phyloP scores from a whole-genome alignment of 2,113 vertebrate genomes.

The Apaloderma vittatum region DNA sequence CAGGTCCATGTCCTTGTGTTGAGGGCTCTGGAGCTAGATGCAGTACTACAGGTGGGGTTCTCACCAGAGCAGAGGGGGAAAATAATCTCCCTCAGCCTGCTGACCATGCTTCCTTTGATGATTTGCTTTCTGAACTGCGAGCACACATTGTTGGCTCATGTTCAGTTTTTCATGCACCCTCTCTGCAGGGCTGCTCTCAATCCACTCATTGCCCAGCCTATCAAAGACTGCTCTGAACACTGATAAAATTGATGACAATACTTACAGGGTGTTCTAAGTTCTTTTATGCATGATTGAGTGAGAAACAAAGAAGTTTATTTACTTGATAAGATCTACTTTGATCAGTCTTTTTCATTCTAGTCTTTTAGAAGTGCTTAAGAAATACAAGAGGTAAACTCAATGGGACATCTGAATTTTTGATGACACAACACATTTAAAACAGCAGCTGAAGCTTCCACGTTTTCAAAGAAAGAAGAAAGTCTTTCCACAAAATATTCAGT shows the following conservation, averaged over 20 bases:
- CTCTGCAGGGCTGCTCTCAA: no score
- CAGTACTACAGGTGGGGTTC: no score
- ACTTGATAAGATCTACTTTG: background rate
- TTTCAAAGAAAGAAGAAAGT: background rate
- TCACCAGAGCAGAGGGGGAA: no score
- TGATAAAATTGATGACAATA: accelerated
- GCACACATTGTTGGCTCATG: no score
- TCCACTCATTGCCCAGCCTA: background rate
- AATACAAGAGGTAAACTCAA: background rate
- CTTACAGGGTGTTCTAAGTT: background rate
- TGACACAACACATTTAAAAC: background rate
- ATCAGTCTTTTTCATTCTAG: background rate
- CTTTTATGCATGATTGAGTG: background rate
- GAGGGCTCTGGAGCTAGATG: no score
- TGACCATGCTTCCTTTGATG: no score
- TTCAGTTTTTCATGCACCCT: no score
- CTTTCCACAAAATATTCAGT: background rate
- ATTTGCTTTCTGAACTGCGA: no score
- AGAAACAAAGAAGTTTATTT: background rate
- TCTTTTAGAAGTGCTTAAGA: background rate
- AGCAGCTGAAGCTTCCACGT: background rate
- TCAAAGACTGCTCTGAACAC: background rate
- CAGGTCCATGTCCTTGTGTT: no score
- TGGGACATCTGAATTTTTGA: background rate
- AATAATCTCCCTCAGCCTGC: no score